Base-by-base conservation (phyloP, 2,888 invertebrate genomes). In the Nemotelus nigrinus region DNA sequence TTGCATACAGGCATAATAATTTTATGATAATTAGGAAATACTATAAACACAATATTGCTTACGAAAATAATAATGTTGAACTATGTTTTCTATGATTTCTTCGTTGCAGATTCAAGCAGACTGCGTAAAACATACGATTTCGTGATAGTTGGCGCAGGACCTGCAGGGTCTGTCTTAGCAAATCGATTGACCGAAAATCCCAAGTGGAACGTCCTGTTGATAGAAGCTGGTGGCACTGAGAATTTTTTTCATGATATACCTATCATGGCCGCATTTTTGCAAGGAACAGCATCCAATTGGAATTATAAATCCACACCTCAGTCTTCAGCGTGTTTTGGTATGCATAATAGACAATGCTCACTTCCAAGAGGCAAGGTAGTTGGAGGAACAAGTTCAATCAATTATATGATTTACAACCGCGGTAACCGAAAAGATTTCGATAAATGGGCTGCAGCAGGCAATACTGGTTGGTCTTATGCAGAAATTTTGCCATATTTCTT, bases 141-240 rank as follows among this genome's bases (percentile, higher is more conserved):
- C 83, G 93, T 95, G 80, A 88, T 94, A 50, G 90, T 95, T 3
- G 95, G 95, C 3, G 92, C 91, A 0, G 95, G 95, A 57, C 94
- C 95, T 2, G 94, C 95, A 84, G 94, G 94, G 8, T 82, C 81
- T 77, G 83, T 83, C 3, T 67, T 85, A 5, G 85, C 85, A 2
- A 83, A 83, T 79, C 81, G 85, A 45, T 80, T 85, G 48, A 81
- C 83, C 2, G 85, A 85, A 77, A 81, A 82, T 78, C 80, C 81
- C 45, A 79, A 85, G n/a, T 87, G 86, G 86, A 85, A 84, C 45
- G 85, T 88, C 0, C 82, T 88, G 3, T 81, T 88, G 41, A 81
- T 88, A 6, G 88, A 88, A 81, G 88, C 88, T 2, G 88, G 88
- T 0, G 83, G 83, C 4, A 83, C 84, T 3, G 87, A 88, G 80